A percentile compares a stretch with the other conserved stretches of the same genome.
These are phyloP conservation scores for Desoria tigrina DNA, from an alignment of 2,888 invertebrate species.

Conservation along the genomic window DNA sequence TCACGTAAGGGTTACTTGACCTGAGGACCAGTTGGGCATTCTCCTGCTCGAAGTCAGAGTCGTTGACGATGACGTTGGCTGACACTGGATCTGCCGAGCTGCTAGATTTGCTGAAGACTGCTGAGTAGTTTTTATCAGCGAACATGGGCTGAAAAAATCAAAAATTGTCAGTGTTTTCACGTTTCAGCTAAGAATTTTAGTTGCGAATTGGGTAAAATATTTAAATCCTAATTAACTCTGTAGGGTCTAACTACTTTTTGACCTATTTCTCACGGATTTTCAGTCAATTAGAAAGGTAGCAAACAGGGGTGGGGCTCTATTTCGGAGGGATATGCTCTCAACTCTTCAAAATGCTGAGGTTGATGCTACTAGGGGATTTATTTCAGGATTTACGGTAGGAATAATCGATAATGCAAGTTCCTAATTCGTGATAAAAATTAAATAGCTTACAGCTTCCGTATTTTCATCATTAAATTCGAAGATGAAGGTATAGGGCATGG, in stretches of 20 bases:
- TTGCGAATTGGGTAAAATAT: too few relatives aligned
- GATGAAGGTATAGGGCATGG: background rate
- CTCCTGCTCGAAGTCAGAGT: slow-evolving; percentile 13
- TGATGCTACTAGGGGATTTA: too few relatives aligned
- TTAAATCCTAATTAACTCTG: too few relatives aligned
- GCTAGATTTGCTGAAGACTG: background rate
- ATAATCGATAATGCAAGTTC: background rate
- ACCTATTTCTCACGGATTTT: too few relatives aligned
- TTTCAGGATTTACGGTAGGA: too few relatives aligned
- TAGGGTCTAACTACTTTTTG: background rate
- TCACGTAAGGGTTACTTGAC: slow-evolving; percentile 15
- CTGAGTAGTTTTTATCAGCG: background rate
- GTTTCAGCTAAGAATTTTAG: too few relatives aligned
- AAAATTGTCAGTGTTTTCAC: too few relatives aligned
- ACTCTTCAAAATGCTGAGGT: too few relatives aligned
- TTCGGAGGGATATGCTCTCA: too few relatives aligned
- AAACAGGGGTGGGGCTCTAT: too few relatives aligned
- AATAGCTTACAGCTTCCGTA: slow-evolving; percentile 9
- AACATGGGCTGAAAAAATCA: slow-evolving; percentile 6
- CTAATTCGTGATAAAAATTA: too few relatives aligned
- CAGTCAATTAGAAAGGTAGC: too few relatives aligned
- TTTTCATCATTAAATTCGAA: slow-evolving; percentile 16
- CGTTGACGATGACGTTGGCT: background rate
- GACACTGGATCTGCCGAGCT: background rate
- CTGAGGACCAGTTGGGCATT: slow-evolving; percentile 11